Evolutionary conservation across 2,113 vertebrate species (phyloP).

Genomic region (Paedocypris sp.): DNA sequence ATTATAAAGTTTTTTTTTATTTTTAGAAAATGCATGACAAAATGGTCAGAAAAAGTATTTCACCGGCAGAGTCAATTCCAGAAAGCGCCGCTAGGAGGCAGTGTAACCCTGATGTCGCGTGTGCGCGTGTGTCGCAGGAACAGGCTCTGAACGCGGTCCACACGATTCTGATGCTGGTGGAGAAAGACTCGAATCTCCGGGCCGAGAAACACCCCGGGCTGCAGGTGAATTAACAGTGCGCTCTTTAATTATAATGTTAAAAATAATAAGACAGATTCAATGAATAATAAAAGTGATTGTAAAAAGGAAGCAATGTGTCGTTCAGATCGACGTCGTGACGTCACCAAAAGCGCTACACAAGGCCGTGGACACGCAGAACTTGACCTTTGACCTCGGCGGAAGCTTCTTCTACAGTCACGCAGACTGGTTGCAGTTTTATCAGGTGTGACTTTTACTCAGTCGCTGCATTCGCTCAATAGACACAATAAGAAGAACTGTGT

Average conservation of each 20-base stretch:
- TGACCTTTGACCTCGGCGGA: slow-evolving; percentile 73
- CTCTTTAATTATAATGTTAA: not conserved
- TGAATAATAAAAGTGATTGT: not conserved
- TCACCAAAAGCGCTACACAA: slow-evolving; percentile 75
- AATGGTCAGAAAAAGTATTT: no score
- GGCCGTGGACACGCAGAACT: slow-evolving; percentile 70
- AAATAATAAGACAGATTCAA: not conserved
- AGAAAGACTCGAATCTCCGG: slow-evolving; percentile 64
- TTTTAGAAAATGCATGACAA: no score
- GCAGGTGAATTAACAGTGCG: slow-evolving; percentile 61
- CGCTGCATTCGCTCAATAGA: no score
- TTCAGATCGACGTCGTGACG: slow-evolving; percentile 74
- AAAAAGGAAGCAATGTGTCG: not conserved
- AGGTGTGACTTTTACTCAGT: no score
- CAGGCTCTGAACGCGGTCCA: slow-evolving; percentile 63
- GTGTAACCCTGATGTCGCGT: not conserved
- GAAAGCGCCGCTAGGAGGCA: not conserved
- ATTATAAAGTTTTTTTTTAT: no score
- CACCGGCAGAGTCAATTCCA: no score
- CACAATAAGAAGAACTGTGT: not conserved
- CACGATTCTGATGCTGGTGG: slow-evolving; percentile 65
- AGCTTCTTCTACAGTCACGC: slow-evolving; percentile 73
- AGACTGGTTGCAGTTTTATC: slow-evolving; percentile 87
- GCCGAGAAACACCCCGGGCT: slow-evolving; percentile 64
- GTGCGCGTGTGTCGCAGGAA: slow-evolving; percentile 42